Conservation (phyloP, 2,113 vertebrate genomes). For the Gyps fulvus region DNA sequence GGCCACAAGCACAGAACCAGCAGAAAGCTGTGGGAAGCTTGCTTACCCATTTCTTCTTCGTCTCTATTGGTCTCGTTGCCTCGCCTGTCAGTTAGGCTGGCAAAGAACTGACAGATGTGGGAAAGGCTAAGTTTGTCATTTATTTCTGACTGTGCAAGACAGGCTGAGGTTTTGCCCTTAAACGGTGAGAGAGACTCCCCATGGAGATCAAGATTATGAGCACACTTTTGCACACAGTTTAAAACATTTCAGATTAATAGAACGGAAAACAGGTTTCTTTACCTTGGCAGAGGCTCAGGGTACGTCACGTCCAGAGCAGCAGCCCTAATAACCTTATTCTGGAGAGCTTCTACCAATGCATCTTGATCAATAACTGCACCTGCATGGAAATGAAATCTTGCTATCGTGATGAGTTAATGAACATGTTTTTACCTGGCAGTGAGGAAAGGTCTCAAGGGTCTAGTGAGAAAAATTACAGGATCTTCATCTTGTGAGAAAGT, state of each 20-base stretch:
- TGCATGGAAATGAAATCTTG: not conserved
- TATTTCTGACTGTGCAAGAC: not conserved
- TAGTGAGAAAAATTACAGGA: not conserved
- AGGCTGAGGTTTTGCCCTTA: not conserved
- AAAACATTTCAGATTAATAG: not conserved
- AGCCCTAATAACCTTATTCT: constrained; percentile 68
- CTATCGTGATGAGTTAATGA: not conserved
- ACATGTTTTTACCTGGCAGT: rapidly evolving
- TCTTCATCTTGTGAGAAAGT: not conserved
- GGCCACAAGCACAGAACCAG: not conserved
- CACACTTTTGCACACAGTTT: not conserved
- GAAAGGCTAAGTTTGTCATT: not conserved
- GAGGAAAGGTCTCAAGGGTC: not conserved
- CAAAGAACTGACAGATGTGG: not conserved
- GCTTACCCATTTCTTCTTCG: not conserved
- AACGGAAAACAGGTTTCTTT: not conserved
- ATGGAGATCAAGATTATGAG: not conserved
- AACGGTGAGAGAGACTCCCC: not conserved
- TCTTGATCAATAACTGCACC: constrained; percentile 83
- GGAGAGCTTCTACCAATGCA: constrained; percentile 77
- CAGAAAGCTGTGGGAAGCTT: not conserved
- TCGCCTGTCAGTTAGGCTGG: not conserved
- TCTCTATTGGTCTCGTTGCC: not conserved
- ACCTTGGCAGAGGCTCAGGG: constrained; percentile 85
- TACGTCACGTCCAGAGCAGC: constrained; percentile 80